A percentile compares a stretch with the other conserved stretches of the same genome.
These are phyloP conservation scores for Agelas oroides DNA, from an alignment of 37 sponge, comb jelly and placozoan species.

Conservation along the genomic window DNA sequence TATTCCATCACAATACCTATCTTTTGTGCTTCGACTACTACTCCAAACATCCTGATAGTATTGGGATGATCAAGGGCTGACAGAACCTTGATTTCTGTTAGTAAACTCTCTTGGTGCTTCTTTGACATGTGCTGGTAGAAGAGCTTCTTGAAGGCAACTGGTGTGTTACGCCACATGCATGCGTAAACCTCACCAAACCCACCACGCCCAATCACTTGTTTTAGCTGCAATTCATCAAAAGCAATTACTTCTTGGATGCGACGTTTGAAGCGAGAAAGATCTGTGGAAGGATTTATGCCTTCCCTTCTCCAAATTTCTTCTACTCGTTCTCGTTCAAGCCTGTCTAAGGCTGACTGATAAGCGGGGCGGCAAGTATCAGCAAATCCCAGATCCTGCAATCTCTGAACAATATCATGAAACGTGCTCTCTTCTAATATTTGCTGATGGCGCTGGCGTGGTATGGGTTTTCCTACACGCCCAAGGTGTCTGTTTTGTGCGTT, in stretches of 20 bases:
- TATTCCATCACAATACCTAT: constrained; percentile 57
- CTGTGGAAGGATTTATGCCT: not conserved
- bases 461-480: not conserved
- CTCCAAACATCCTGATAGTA: constrained; percentile 51
- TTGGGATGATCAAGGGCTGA: constrained; percentile 33
- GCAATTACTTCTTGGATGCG: not conserved
- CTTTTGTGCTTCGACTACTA: constrained; percentile 11
- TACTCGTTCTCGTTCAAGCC: not conserved
- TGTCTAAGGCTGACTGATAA: constrained; percentile 9
- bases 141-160: constrained; percentile 54
- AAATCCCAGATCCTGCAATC: not conserved
- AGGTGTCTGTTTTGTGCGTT: constrained; percentile 10
- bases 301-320: constrained; percentile 15
- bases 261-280: not conserved
- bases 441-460: too few species aligned
- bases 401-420: not conserved
- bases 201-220: constrained; percentile 43
- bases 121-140: constrained; percentile 28
- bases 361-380: not conserved
- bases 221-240: constrained; percentile 12
- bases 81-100: constrained; percentile 31
- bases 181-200: constrained; percentile 42
- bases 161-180: constrained; percentile 14
- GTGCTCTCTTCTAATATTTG: not conserved
- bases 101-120: constrained; percentile 6